Percentiles rank a stretch among this genome's conserved stretches.
These are phyloP conservation scores for Erebia ligea DNA, from an alignment of 2,888 invertebrate species.

Conservation along the genomic window DNA sequence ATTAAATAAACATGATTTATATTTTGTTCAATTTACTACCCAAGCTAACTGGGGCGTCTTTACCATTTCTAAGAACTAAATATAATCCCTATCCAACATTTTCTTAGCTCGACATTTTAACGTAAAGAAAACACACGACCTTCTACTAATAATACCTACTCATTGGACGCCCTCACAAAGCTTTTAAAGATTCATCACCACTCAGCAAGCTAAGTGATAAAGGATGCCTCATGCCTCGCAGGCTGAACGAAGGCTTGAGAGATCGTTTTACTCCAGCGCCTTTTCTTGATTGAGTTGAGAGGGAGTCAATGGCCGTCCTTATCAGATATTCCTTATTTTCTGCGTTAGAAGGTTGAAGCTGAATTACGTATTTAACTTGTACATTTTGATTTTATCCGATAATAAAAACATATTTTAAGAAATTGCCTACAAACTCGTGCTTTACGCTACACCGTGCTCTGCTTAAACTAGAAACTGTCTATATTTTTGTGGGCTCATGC, in stretches of 20 bases:
- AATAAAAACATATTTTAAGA: neutral
- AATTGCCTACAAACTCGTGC: no score
- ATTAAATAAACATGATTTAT: no score
- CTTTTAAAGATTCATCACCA: slow-evolving; percentile 18
- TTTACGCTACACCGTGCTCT: no score
- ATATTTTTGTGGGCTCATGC: no score
- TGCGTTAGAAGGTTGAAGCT: neutral
- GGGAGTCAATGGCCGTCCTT: neutral
- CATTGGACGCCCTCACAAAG: neutral
- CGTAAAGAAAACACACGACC: neutral
- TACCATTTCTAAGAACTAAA: no score
- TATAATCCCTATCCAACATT: neutral
- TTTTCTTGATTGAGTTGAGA: neutral
- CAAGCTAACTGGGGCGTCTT: no score
- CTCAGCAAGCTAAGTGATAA: neutral
- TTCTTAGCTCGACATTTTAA: neutral
- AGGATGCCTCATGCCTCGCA: neutral
- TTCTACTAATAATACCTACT: slow-evolving; percentile 4
- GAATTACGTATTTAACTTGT: neutral
- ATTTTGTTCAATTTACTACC: no score
- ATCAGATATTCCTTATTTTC: slow-evolving; percentile 3
- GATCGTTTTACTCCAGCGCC: slow-evolving; percentile 8
- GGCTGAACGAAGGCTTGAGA: slow-evolving; percentile 14
- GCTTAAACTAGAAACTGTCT: no score
- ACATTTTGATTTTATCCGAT: neutral